Conservation (phyloP, 1,140 invertebrate genomes). For the Nymphalis io region DNA sequence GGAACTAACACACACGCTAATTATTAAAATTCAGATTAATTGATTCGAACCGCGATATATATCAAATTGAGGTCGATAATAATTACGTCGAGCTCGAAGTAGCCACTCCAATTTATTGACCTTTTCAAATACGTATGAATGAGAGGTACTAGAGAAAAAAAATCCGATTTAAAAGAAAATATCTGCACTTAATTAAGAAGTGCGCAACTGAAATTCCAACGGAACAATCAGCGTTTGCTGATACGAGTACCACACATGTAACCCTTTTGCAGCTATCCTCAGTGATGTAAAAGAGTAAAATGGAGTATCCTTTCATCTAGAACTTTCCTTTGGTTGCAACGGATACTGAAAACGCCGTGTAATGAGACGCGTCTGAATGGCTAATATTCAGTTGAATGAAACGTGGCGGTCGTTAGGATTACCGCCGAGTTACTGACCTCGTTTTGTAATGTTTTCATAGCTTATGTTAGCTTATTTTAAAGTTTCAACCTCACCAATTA, state of each 20-base stretch:
- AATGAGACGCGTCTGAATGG: conserved; percentile 30
- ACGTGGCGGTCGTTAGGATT: conserved; percentile 12
- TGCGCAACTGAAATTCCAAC: conserved; percentile 2
- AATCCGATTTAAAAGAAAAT: not conserved
- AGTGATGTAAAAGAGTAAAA: conserved; percentile 11
- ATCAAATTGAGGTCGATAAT: conserved; percentile 15
- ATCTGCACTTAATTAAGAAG: conserved; percentile 20
- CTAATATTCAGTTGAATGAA: conserved; percentile 24
- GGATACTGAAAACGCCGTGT: conserved; percentile 26
- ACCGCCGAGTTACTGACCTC: conserved; percentile 21
- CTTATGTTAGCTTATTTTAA: conserved; percentile 7
- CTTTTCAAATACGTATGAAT: not conserved
- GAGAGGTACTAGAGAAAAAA: not conserved
- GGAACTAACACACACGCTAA: too few relatives aligned
- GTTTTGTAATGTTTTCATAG: conserved; percentile 11
- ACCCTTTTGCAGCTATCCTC: conserved; percentile 15
- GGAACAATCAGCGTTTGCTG: not conserved
- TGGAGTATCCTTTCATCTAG: conserved; percentile 23
- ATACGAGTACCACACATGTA: conserved; percentile 14
- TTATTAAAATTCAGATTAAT: too few relatives aligned
- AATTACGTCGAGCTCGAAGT: not conserved
- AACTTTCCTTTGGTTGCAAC: conserved; percentile 16
- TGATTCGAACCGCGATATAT: not conserved
- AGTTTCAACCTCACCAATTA: not conserved
- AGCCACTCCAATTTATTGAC: not conserved